Evolutionary conservation across 2,797 vertebrate genomes (phyloP), one percentile per base, ranked within the genome.

Genomic region (Typhlichthys eigenmanni): DNA sequence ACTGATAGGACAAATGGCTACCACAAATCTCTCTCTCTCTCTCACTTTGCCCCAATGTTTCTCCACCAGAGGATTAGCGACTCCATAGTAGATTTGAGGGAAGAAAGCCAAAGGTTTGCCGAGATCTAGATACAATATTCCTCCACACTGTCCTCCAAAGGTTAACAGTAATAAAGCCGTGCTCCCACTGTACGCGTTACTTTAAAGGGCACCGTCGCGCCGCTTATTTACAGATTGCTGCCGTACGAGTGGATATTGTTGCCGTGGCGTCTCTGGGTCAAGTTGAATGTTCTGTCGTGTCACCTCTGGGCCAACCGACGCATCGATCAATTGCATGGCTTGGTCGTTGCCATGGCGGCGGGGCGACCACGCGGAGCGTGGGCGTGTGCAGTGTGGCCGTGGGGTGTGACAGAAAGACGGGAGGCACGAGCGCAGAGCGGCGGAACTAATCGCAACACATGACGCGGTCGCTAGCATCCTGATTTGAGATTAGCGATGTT

Each of bases 31-130:
- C 50, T 58, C 61, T 75, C 60, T 77, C 66, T 49, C 81, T 75
- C 67, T 88, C 34, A 38, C 7, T 9, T 38, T 38, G 34, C 34
- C 91, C 91, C 91, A 90, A 91, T 90, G 93, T 94, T 93, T 93
- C 90, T 91, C 92, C 92, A 91, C 93, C 88, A 78, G 90, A 68
- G 89, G 94, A 95, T 96, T 94, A 95, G 90, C 87, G 92, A 91
- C 92, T 90, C 91, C 93, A 91, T 92, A 91, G 92, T 73, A 78
- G 86, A 84, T 80, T 74, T 59, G 90, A 91, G 92, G 86, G 56
- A 32, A 89, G 90, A 84, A 92, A 92, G 92, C 88, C 93, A 93
- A 63, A 65, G 58, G 68, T 74, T 58, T 14, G 62, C 5, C 1
- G 64, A 58, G 69, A 81, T 81, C 71, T 69, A 11, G 43, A 60